phyloP scores from a whole-genome alignment of 1,140 invertebrate genomes.

The Cardiocondyla obscurior region DNA sequence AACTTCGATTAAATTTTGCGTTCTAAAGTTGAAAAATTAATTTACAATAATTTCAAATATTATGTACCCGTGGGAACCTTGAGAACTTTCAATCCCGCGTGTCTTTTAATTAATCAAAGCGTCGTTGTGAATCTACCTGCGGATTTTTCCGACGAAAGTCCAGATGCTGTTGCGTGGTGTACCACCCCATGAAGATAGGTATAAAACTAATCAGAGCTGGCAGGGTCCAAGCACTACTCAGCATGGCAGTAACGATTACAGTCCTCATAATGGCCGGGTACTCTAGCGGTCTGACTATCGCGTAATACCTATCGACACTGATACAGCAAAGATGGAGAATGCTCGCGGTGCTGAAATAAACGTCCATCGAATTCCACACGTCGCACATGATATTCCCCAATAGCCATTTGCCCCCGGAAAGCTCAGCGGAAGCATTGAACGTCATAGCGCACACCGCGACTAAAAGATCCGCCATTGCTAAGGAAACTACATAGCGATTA shows the following conservation, averaged over 20 bases:
- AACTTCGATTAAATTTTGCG: background rate
- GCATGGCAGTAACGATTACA: conserved; percentile 91
- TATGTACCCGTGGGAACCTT: too few relatives aligned
- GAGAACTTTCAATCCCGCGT: too few relatives aligned
- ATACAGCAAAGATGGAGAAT: conserved; percentile 98
- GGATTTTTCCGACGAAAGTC: conserved; percentile 87
- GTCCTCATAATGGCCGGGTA: conserved; percentile 95
- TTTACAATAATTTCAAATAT: background rate
- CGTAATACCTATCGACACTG: conserved; percentile 96
- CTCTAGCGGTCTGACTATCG: conserved; percentile 94
- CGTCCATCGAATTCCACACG: conserved; percentile 97
- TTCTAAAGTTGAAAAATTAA: background rate
- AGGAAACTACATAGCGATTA: conserved; percentile 97
- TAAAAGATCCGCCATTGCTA: conserved; percentile 95
- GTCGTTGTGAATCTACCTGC: conserved; percentile 82
- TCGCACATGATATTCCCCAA: conserved; percentile 96
- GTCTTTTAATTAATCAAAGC: too few relatives aligned
- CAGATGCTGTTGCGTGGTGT: conserved; percentile 91
- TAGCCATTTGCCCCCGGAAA: conserved; percentile 92
- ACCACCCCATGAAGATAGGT: conserved; percentile 96
- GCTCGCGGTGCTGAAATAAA: conserved; percentile 97
- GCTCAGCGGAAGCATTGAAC: conserved; percentile 95
- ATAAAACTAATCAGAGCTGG: conserved; percentile 97
- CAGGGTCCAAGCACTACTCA: conserved; percentile 94
- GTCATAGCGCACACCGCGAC: conserved; percentile 97